phyloP scores from a whole-genome alignment of 2,888 invertebrate species.

The Nasonia oneida region DNA sequence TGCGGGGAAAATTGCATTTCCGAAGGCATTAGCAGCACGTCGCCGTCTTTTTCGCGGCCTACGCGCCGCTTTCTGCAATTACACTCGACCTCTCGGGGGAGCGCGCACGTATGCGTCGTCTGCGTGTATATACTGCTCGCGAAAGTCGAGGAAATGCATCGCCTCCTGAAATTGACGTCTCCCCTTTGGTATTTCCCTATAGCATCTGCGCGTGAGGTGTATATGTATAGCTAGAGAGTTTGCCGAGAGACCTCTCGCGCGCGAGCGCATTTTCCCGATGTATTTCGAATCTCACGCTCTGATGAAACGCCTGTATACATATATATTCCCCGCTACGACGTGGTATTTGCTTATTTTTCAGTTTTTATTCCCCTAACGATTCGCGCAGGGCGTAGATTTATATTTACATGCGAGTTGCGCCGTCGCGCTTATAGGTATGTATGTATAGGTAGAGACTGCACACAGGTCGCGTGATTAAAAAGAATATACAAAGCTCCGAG shows the following conservation, averaged over 20 bases:
- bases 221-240: neutral
- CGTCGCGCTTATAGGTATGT: no score
- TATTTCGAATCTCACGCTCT: neutral
- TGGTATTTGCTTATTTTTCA: neutral
- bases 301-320: neutral
- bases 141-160: neutral
- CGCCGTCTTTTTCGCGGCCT: constrained; percentile 12
- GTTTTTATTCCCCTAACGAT: neutral
- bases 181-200: constrained; percentile 3
- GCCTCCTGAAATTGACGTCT: constrained; percentile 16
- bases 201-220: neutral
- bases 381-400: neutral
- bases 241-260: neutral
- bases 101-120: neutral
- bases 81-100: neutral
- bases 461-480: neutral
- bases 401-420: neutral
- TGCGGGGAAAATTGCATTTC: neutral
- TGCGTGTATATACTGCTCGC: neutral
- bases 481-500: neutral
- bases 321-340: no score
- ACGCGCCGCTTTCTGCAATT: neutral
- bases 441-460: no score
- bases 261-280: neutral
- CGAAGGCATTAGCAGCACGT: constrained; percentile 6